Evolutionary conservation across 2,888 invertebrate genomes (phyloP), one percentile per base, ranked within the genome.

Genomic region (Lasioglossum marginatum): DNA sequence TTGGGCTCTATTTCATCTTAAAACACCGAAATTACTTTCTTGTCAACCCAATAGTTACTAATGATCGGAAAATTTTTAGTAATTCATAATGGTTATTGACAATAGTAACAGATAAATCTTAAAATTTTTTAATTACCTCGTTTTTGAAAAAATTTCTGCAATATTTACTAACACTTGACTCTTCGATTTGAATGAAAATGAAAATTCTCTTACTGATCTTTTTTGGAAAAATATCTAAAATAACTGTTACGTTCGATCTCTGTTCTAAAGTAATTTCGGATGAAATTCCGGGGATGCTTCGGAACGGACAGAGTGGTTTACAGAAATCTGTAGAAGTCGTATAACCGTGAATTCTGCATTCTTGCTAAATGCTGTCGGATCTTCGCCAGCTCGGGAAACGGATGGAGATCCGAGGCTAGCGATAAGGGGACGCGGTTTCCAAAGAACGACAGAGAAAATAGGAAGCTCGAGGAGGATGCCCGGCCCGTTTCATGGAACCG

Each of bases 371-470:
- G 48, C 34, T 72, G 23, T 19, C 57, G 79, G 60, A 79, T n/a
- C 78, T 75, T 81, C 60, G 78, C 66, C n/a, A 45, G n/a, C 45
- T 77, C 83, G 40, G 77, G 77, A 83, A 85, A 71, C 82, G 84
- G 82, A 82, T 81, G 82, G 79, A 81, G 88, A 81, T 83, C 57
- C 57, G 84, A 48, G 75, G 23, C 23, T 70, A 27, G 27, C 34
- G 81, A 83, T 85, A 85, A 84, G 74, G 73, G 76, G 63, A 66
- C 70, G 70, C 72, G 77, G 72, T 37, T 48, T 60, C 48, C 27
- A 66, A n/a, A 37, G 34, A 40, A 43, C 66, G 81, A 81, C 68
- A 45, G 72, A 73, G 81, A 57, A 79, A 48, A 76, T 66, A 66
- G 81, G 40, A 75, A 72, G 72, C 19, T 10, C 16, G 27, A 57